Evolutionary conservation across 2,797 vertebrate genomes (phyloP).

Genomic region (Pangasius krempfi): DNA sequence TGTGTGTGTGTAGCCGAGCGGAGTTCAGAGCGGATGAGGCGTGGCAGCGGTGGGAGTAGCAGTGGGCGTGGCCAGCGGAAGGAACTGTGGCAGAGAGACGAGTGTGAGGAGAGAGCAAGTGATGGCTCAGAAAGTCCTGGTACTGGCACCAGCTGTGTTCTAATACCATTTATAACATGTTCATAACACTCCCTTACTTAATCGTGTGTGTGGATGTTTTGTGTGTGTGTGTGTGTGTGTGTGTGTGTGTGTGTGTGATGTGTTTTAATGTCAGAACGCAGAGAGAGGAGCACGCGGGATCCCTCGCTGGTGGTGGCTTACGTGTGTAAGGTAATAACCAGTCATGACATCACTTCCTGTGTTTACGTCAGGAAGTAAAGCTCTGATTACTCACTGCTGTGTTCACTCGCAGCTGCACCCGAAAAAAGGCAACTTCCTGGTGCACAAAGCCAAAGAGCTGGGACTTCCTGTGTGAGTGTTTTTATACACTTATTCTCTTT

Average conservation of each 20-base stretch:
- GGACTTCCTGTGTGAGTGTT: conserved; percentile 94
- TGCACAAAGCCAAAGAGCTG: conserved; percentile 82
- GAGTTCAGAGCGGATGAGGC: background rate
- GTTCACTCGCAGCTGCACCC: conserved; percentile 79
- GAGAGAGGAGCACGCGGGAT: conserved; percentile 57
- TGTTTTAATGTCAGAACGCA: conserved; percentile 49
- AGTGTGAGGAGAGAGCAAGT: conserved; percentile 5
- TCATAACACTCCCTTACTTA: background rate
- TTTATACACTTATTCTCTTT: background rate
- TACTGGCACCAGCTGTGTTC: conserved; percentile 28
- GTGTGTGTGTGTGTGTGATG: background rate
- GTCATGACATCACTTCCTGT: conserved; percentile 3
- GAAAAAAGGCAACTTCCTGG: conserved; percentile 89
- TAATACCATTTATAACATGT: background rate
- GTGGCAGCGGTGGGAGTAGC: conserved; percentile 60
- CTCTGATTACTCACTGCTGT: background rate
- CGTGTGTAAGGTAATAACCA: conserved; percentile 83
- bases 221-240: too few species aligned
- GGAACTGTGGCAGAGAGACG: conserved; percentile 51
- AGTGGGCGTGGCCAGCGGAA: conserved; percentile 58
- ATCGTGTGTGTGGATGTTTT: background rate
- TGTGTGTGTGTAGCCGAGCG: conserved; percentile 53
- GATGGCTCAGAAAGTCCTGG: conserved; percentile 53
- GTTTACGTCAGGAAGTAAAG: too few species aligned
- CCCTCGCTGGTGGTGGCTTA: conserved; percentile 84